These are phyloP conservation scores for Leptinotarsa tumamoca DNA, from an alignment of 2,888 invertebrate genomes.

Conservation along the genomic window DNA sequence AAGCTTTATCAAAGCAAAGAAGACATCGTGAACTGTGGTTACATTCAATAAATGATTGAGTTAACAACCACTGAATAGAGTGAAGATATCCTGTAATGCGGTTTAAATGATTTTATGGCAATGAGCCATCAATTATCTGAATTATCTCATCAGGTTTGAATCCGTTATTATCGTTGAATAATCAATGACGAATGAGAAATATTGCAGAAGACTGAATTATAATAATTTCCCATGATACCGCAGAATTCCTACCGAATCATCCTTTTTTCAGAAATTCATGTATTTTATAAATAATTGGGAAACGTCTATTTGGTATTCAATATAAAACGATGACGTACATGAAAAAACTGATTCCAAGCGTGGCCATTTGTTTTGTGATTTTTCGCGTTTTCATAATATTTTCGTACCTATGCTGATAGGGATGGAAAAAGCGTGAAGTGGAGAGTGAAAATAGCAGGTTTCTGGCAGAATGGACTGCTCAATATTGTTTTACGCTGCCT, in stretches of 20 bases:
- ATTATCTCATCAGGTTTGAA: constrained; percentile 1
- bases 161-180: not conserved
- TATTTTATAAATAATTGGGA: not conserved
- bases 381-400: too few species aligned
- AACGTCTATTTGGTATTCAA: too few species aligned
- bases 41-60: not conserved
- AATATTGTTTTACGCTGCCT: too few species aligned
- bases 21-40: not conserved
- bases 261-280: not conserved
- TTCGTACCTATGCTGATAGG: too few species aligned
- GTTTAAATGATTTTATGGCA: constrained; percentile 2
- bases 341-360: too few species aligned
- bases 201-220: not conserved
- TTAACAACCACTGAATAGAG: not conserved
- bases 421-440: too few species aligned
- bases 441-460: too few species aligned
- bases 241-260: not conserved
- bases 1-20: not conserved
- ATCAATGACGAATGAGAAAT: not conserved
- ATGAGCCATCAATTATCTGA: not conserved
- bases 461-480: too few species aligned
- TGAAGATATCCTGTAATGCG: not conserved
- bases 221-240: not conserved
- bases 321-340: too few species aligned
- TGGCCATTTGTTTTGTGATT: too few species aligned